Base-by-base conservation (phyloP, 2,113 vertebrate species). In the Serinus canaria region DNA sequence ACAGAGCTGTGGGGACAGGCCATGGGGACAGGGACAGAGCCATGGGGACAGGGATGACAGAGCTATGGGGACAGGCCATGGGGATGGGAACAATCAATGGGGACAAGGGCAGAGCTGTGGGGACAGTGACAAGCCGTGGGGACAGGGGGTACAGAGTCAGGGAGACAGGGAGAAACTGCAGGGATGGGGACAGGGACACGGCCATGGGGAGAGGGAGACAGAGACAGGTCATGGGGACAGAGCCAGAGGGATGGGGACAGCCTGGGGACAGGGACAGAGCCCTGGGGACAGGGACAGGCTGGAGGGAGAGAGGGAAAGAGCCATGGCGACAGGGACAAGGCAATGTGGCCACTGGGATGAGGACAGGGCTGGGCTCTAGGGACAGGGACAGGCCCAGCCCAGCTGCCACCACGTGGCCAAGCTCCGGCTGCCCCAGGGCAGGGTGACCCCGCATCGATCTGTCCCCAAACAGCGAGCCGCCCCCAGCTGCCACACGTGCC, bases 401-500 rank as follows among this genome's bases (percentile, higher is more conserved):
- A 7, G 49, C 20, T 16, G 60, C 41, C 83, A 27, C 47, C 89
- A 35, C 69, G 12, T 37, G 15, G 22, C 58, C 84, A 31, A 87
- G 63, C 59, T 73, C 89, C 15, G 49, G 2, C 7, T 10, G 89
- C 7, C 69, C 78, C 46, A 1, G 93, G 35, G 20, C 91, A 7
- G 46, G 12, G 69, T 9, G 41, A 43, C 82, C 91, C 30, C 3
- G 7, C 50, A 58, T 35, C 4, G 62, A 93, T n/a, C 80, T 1
- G 0, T 25, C 46, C 4, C 33, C 22, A 8, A 1, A 66, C 67
- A 19, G 0, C 12, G 25, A 23, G 49, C 2, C 11, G 3, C 20
- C 15, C 1, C 11, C 46, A 1, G 15, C 31, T 1, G 12, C 60
- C 5, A 1, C 80, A 1, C 2, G 6, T 12, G 19, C 20, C 43